phyloP scores from a whole-genome alignment of 2,888 invertebrate genomes.

The Hydraecia micacea region DNA sequence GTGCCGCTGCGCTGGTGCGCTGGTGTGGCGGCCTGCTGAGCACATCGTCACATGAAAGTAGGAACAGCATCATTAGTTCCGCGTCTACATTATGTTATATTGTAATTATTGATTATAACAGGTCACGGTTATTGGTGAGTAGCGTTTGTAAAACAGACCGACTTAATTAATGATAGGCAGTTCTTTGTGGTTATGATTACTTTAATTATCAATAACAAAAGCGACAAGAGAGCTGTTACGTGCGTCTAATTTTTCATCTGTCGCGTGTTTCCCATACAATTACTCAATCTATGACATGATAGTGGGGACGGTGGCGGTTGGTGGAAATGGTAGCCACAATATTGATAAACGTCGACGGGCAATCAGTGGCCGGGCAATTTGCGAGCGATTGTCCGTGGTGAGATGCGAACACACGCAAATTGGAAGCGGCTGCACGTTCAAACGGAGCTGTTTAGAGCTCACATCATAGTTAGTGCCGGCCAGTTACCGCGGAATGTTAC shows the following conservation, averaged over 20 bases:
- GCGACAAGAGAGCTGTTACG: conserved; percentile 73
- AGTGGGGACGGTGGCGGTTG: conserved; percentile 63
- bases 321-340: conserved; percentile 79
- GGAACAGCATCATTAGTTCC: conserved; percentile 85
- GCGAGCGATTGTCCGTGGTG: conserved; percentile 87
- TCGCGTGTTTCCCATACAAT: conserved; percentile 66
- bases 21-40: conserved; percentile 78
- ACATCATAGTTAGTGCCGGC: conserved; percentile 63
- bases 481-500: conserved; percentile 52
- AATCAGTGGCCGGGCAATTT: conserved; percentile 87
- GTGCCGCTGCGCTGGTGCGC: conserved; percentile 55
- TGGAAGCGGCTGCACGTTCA: conserved; percentile 80
- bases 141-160: conserved; percentile 80
- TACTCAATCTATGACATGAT: conserved; percentile 73
- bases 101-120: conserved; percentile 89
- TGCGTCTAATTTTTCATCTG: conserved; percentile 76
- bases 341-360: conserved; percentile 88
- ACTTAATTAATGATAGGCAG: conserved; percentile 81
- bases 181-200: conserved; percentile 76
- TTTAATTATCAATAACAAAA: conserved; percentile 80
- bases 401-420: conserved; percentile 85
- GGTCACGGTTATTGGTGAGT: conserved; percentile 84
- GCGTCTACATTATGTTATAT: conserved; percentile 83
- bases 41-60: conserved; percentile 76
- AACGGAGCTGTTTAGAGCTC: conserved; percentile 79